Evolutionary conservation across 2,113 vertebrate species (phyloP), one percentile per base, ranked within the genome.

Genomic region (Neopipo cinnamomea): DNA sequence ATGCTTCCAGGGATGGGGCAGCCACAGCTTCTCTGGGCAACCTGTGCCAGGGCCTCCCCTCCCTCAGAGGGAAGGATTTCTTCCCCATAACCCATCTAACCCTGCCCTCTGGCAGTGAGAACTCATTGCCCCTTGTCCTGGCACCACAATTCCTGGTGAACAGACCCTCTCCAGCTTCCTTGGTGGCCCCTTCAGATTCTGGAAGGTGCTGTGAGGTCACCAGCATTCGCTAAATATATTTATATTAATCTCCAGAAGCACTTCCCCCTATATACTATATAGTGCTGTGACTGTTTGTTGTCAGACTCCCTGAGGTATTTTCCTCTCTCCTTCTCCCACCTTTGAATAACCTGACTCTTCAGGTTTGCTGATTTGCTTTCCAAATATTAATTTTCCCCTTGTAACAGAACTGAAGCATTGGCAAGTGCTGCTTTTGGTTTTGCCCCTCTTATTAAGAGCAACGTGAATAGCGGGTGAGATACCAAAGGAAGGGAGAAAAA

Each of bases 351-450:
- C 63, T 79, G 25, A 23, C 11, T 37, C 42, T 49, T 79, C 15
- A 75, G 56, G 7, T 62, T 33, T 52, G 22, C 59, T 47, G 28
- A 12, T 62, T 88, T 50, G 16, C 47, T 41, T 61, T 61, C 67
- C 37, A 67, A 65, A 1, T 52, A 23, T 28, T 47, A 22, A 3
- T 58, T 77, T 83, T 37, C 16, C 55, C 14, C 18, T 50, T 7
- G 0, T 14, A 20, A 11, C 17, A 22, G 17, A 47, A 2, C 52
- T 68, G 30, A 22, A 67, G 5, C 22, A 0, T 27, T 75, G 55
- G 12, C 27, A 50, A 9, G 16, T 3, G 14, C 31, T 49, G 41
- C 55, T 71, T 78, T 82, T 1, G 0, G 55, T 31, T 33, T 73
- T 80, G 17, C 44, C 33, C 18, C 18, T 91, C 68, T 49, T 21